Conservation (phyloP, 2,113 vertebrate species). For the Thunnus maccoyii region DNA sequence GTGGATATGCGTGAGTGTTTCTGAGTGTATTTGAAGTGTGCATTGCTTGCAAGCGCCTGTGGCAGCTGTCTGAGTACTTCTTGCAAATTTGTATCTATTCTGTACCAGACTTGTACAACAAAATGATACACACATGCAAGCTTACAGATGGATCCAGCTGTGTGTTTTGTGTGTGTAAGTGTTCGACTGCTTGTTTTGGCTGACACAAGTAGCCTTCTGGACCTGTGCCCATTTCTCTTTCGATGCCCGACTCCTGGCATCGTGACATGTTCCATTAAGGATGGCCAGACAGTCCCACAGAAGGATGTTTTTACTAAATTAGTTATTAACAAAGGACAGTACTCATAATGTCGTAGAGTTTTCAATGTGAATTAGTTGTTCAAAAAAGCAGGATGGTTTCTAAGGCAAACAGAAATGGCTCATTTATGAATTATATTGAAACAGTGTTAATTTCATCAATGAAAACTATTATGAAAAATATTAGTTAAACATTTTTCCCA, state of each 20-base stretch:
- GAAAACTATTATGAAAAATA: no score
- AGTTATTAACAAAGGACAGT: neutral
- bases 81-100: slow-evolving; percentile 24
- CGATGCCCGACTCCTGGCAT: slow-evolving; percentile 29
- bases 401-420: neutral
- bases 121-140: slow-evolving; percentile 2
- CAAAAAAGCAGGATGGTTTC: no score
- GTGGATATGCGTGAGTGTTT: slow-evolving; percentile 3
- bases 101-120: slow-evolving; percentile 12
- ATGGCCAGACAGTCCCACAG: neutral
- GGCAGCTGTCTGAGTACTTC: slow-evolving; percentile 19
- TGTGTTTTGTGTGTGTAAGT: slow-evolving; percentile 31
- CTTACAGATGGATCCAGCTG: slow-evolving; percentile 44
- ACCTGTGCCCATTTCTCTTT: slow-evolving; percentile 23
- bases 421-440: neutral
- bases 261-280: slow-evolving; percentile 26
- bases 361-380: neutral
- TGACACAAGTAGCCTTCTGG: slow-evolving; percentile 37
- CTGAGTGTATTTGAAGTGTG: slow-evolving; percentile 20
- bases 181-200: slow-evolving; percentile 51
- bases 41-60: slow-evolving; percentile 27
- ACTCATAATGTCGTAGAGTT: neutral
- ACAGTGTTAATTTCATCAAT: no score
- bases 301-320: slow-evolving; percentile 7
- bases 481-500: no score